Evolutionary conservation across 2,888 invertebrate species (phyloP).

Genomic region (Clepsis dumicolana): DNA sequence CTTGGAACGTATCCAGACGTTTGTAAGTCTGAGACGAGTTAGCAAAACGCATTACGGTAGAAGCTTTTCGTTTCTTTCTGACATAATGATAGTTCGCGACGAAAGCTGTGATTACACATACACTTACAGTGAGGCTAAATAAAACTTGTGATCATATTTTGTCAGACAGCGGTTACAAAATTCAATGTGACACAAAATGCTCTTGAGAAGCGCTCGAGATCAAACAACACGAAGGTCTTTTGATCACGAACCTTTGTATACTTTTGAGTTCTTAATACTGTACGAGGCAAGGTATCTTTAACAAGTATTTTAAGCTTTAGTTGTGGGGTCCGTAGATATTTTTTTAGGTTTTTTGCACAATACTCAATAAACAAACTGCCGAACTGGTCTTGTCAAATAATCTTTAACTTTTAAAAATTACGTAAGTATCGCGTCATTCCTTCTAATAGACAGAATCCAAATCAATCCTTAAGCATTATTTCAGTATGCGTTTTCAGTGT

Average conservation of each 20-base stretch:
- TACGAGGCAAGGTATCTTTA: not conserved
- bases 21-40: conserved; percentile 23
- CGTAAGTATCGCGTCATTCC: too few relatives aligned
- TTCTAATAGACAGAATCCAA: not conserved
- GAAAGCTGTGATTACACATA: conserved; percentile 5
- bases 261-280: conserved; percentile 10
- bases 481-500: not conserved
- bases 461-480: not conserved
- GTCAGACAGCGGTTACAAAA: conserved; percentile 21
- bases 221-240: conserved; percentile 35
- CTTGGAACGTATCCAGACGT: conserved; percentile 36
- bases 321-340: not conserved
- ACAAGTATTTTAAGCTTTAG: not conserved
- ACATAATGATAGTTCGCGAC: conserved; percentile 14
- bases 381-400: too few relatives aligned
- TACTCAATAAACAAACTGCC: too few relatives aligned
- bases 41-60: conserved; percentile 20
- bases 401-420: too few relatives aligned
- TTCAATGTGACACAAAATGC: conserved; percentile 37
- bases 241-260: conserved; percentile 32
- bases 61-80: conserved; percentile 18
- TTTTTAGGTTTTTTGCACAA: not conserved
- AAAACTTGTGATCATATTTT: conserved; percentile 17
- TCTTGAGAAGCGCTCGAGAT: conserved; percentile 25
- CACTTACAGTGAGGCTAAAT: conserved; percentile 3